Evolutionary conservation across 23 tunicate genomes (phyloP), one percentile per base, ranked within the genome.

Genomic region (Styela plicata): DNA sequence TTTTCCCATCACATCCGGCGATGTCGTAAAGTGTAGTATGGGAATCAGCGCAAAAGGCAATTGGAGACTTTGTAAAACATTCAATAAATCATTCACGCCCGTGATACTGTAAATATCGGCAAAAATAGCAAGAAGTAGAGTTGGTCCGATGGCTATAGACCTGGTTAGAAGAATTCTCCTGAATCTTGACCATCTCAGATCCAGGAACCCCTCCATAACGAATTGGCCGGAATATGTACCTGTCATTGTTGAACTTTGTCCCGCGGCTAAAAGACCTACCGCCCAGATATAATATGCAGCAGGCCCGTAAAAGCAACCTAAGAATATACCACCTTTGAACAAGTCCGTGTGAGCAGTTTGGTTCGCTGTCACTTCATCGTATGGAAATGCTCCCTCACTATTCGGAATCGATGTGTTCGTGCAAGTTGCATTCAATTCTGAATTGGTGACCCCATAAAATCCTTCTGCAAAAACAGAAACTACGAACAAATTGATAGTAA

Each of bases 391-490:
- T 18, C 73, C 73, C 16, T 20, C 73, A 24, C 73, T 68, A 31
- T 68, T 68, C 10, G 73, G 73, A 68, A 68, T 68, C n/a, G 73
- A 68, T 13, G 16, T 68, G 27, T 68, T 68, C n/a, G 24, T 31
- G 27, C 73, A 68, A 68, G 73, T 68, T 24, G 24, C 31, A 24
- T 68, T 68, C 27, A 93, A 65, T 63, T 88, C 77, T 1, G 33
- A 37, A 29, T 73, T 33, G 10, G 87, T 69, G 31, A 80, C 77
- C n/a, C 80, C 66, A 70, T 93, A 88, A 36, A 93, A 93, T 20
- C 83, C 94, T 88, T 88, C 98, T 2, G 98, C 98, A 88, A 93
- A 93, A 16, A 93, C 94, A 34, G 98, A 89, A 66, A 93, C 98
- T 10, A 93, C 98, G 82, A 93, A 93, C 63, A 93, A 33, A 81